These are phyloP conservation scores for Cydia amplana DNA, from an alignment of 1,140 invertebrate species.

Conservation along the genomic window DNA sequence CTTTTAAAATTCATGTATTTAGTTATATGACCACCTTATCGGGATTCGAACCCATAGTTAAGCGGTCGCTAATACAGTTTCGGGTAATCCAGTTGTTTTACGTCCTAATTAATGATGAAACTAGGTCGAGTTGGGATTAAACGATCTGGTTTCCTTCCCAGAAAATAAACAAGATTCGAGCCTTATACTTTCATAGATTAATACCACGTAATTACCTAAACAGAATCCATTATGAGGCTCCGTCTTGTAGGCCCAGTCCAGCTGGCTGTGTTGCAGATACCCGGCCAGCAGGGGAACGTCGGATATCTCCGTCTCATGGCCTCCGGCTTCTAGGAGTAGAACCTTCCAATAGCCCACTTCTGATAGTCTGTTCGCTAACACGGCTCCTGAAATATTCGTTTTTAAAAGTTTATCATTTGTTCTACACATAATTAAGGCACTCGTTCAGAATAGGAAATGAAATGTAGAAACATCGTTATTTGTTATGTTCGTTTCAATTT, in stretches of 20 bases:
- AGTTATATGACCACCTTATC: too few species aligned
- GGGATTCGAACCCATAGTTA: too few species aligned
- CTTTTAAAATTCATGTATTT: too few species aligned
- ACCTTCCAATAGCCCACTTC: constrained; percentile 91
- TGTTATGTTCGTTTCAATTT: too few species aligned
- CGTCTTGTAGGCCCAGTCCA: constrained; percentile 96
- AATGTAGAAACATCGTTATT: not conserved
- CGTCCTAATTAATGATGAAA: too few species aligned
- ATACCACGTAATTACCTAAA: constrained; percentile 80
- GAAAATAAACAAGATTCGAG: not conserved
- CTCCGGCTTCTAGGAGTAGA: constrained; percentile 93
- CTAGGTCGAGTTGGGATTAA: too few species aligned
- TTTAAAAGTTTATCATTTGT: not conserved
- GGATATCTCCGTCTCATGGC: constrained; percentile 93
- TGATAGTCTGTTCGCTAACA: constrained; percentile 92
- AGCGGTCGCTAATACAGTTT: too few species aligned
- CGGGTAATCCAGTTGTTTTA: too few species aligned
- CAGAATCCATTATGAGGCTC: constrained; percentile 91
- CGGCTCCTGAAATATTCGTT: constrained; percentile 82
- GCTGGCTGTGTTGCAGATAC: constrained; percentile 91
- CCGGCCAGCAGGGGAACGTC: constrained; percentile 93
- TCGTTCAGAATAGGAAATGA: not conserved
- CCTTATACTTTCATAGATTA: not conserved
- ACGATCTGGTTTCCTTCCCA: not conserved
- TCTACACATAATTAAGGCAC: too few species aligned